These are phyloP conservation scores for Himalopsyche phryganea DNA, from an alignment of 1,140 invertebrate species.

Conservation along the genomic window DNA sequence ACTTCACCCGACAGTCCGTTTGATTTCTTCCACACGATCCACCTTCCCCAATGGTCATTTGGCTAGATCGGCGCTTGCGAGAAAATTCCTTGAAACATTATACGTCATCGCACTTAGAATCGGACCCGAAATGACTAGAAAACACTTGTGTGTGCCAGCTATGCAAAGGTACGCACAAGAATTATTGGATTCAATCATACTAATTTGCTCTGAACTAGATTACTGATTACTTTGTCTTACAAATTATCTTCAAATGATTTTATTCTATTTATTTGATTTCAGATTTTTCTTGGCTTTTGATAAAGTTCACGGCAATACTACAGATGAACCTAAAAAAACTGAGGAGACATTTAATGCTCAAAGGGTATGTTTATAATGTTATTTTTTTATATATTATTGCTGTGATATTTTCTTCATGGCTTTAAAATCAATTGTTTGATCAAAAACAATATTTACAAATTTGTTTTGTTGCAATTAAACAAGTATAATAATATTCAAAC, in stretches of 20 bases:
- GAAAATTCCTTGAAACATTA: constrained; percentile 77
- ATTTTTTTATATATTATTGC: too few relatives aligned
- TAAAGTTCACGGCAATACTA: constrained; percentile 61
- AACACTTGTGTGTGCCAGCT: constrained; percentile 68
- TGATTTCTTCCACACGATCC: constrained; percentile 69
- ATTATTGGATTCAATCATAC: too few relatives aligned
- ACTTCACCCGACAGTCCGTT: constrained; percentile 69
- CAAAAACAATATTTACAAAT: too few relatives aligned
- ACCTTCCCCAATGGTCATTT: constrained; percentile 74
- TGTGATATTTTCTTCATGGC: too few relatives aligned
- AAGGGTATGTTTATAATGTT: constrained; percentile 12
- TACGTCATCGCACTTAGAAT: constrained; percentile 76
- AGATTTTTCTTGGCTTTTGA: constrained; percentile 86
- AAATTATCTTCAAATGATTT: not conserved
- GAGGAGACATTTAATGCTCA: constrained; percentile 1
- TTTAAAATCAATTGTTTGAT: too few relatives aligned
- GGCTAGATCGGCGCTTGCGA: constrained; percentile 69
- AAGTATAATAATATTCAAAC: too few relatives aligned
- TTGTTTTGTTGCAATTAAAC: too few relatives aligned
- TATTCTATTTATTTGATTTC: constrained; percentile 29
- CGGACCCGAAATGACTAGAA: constrained; percentile 79
- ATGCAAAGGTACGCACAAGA: constrained; percentile 58
- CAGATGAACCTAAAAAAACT: constrained; percentile 22
- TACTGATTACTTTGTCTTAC: constrained; percentile 1
- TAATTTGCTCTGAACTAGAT: not conserved